Evolutionary conservation across 2,113 vertebrate species (phyloP).

Genomic region (Jaculus jaculus): DNA sequence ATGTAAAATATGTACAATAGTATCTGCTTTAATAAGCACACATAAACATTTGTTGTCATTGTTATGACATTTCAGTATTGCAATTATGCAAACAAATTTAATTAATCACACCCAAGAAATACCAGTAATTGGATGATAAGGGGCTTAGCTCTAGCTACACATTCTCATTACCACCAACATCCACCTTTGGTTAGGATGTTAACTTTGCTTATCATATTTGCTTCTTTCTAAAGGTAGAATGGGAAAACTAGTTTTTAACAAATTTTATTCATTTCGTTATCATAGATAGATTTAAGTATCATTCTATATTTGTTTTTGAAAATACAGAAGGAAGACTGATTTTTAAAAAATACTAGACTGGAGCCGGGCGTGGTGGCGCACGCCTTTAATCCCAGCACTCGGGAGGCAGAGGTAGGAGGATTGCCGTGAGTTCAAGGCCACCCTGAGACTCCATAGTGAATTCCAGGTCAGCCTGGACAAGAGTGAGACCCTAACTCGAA

Average conservation of each 20-base stretch:
- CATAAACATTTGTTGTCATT: constrained; percentile 9
- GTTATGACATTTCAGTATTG: background rate
- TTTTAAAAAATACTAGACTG: too few species aligned
- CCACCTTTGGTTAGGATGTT: background rate
- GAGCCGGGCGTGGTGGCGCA: too few species aligned
- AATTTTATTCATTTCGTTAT: background rate
- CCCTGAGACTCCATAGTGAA: too few species aligned
- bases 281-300: too few species aligned
- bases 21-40: constrained; percentile 12
- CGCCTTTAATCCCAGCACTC: too few species aligned
- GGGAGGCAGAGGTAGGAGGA: too few species aligned
- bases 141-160: background rate
- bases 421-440: too few species aligned
- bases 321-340: too few species aligned
- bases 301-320: too few species aligned
- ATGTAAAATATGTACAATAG: background rate
- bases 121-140: background rate
- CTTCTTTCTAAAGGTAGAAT: constrained; percentile 13
- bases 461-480: too few species aligned
- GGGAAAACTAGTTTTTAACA: constrained; percentile 19
- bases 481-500: too few species aligned
- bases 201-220: background rate
- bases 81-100: constrained; percentile 6
- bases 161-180: background rate
- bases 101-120: background rate